phyloP scores from a whole-genome alignment of 2,888 invertebrate genomes.

The Ligdia adustata region DNA sequence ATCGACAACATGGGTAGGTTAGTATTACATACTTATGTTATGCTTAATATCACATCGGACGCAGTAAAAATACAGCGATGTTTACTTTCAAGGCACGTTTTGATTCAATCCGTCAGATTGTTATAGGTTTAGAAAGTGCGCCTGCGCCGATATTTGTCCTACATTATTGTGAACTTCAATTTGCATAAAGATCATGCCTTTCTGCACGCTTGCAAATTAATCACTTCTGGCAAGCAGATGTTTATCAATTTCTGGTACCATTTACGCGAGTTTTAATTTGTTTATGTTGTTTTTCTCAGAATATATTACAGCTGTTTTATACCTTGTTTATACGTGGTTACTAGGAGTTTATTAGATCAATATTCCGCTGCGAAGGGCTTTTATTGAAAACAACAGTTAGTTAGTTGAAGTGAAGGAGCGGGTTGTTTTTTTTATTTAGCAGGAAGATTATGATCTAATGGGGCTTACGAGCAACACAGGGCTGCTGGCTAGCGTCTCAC shows the following conservation, averaged over 20 bases:
- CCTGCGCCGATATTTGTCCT: slow-evolving; percentile 14
- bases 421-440: neutral
- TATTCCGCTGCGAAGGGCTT: slow-evolving; percentile 34
- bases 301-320: neutral
- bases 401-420: neutral
- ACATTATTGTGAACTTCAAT: slow-evolving; percentile 16
- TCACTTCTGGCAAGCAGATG: slow-evolving; percentile 11
- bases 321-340: slow-evolving; percentile 40
- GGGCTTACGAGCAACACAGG: slow-evolving; percentile 87
- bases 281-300: slow-evolving; percentile 8
- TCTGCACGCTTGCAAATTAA: slow-evolving; percentile 11
- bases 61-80: slow-evolving; percentile 10
- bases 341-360: slow-evolving; percentile 67
- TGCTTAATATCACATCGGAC: slow-evolving; percentile 4
- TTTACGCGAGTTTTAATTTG: slow-evolving; percentile 6
- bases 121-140: slow-evolving; percentile 27
- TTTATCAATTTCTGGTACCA: slow-evolving; percentile 6
- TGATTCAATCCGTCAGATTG: slow-evolving; percentile 14
- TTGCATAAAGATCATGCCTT: slow-evolving; percentile 22
- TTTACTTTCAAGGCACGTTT: slow-evolving; percentile 22
- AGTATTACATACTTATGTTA: slow-evolving; percentile 1
- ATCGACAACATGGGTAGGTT: neutral
- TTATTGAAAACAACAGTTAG: neutral
- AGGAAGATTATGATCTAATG: slow-evolving; percentile 58
- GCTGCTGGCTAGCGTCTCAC: slow-evolving; percentile 82